A percentile compares a stretch with the other conserved stretches of the same genome.
Conservation (phyloP, 2,888 invertebrate species). For the Dryobotodes eremita region DNA sequence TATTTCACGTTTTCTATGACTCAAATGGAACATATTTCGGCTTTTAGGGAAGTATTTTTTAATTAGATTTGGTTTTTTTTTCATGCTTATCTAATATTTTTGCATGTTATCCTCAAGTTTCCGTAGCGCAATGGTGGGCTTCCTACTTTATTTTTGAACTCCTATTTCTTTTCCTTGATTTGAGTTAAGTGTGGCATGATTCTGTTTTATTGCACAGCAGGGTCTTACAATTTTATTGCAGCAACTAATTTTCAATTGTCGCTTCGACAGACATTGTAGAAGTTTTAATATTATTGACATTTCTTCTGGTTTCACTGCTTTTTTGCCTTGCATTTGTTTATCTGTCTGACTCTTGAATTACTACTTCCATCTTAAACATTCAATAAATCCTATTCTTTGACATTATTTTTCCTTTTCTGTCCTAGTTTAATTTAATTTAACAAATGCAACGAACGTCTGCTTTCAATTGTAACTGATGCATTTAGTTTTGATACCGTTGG, state of each 20-base stretch:
- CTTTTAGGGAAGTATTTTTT: neutral
- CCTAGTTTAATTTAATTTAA: conserved; percentile 5
- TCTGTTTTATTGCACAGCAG: neutral
- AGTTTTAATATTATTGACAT: neutral
- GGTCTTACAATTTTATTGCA: neutral
- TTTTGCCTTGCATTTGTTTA: neutral
- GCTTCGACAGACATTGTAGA: neutral
- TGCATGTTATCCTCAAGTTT: conserved; percentile 6
- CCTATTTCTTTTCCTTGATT: neutral
- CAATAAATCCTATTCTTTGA: neutral
- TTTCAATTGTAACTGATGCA: conserved; percentile 22
- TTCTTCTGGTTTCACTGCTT: neutral
- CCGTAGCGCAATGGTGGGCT: neutral
- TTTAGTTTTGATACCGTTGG: conserved; percentile 34
- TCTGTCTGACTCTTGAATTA: neutral
- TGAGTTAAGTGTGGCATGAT: neutral
- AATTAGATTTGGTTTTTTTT: conserved; percentile 11
- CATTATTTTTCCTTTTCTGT: no score
- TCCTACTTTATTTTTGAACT: neutral
- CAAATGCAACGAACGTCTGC: neutral
- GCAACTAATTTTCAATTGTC: neutral
- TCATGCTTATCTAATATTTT: conserved; percentile 4
- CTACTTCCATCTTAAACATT: neutral
- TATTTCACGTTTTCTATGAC: conserved; percentile 10
- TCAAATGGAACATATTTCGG: conserved; percentile 18